Conservation (phyloP, 1,140 invertebrate species). For the Ooceraea biroi region DNA sequence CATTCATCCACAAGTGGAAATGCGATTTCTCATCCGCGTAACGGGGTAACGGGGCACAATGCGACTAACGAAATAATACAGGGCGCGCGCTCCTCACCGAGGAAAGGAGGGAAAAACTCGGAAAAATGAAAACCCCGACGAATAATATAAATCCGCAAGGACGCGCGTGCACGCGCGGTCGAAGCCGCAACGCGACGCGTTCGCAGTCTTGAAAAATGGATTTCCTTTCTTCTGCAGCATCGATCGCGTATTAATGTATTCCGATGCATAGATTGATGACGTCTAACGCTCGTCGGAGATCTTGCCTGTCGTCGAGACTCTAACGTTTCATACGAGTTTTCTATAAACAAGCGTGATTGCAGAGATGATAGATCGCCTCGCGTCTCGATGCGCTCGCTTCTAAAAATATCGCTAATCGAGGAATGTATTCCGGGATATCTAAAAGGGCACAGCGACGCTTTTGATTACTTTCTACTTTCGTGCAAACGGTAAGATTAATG, state of each 20-base stretch:
- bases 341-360: not conserved
- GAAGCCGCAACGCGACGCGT: not conserved
- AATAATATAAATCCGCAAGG: slow-evolving; percentile 54
- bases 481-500: slow-evolving; percentile 39
- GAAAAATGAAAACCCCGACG: slow-evolving; percentile 54
- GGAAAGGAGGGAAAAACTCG: slow-evolving; percentile 55
- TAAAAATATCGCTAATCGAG: not conserved
- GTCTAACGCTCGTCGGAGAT: not conserved
- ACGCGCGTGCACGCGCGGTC: not conserved
- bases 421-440: not conserved
- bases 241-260: slow-evolving; percentile 6
- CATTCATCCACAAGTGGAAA: slow-evolving; percentile 62
- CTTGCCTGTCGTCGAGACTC: not conserved
- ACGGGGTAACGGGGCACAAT: slow-evolving; percentile 61
- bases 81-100: slow-evolving; percentile 4
- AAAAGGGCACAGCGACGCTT: slow-evolving; percentile 11
- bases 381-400: too few relatives aligned
- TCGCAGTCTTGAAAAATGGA: slow-evolving; percentile 2
- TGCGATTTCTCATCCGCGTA: slow-evolving; percentile 49
- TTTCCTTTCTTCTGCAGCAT: not conserved
- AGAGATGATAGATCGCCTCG: slow-evolving; percentile 7
- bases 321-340: slow-evolving; percentile 18
- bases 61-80: slow-evolving; percentile 57
- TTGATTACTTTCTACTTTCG: slow-evolving; percentile 40
- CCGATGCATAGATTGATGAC: not conserved